A percentile compares a stretch with the other conserved stretches of the same genome.
These are phyloP conservation scores for Myrmecobius fasciatus DNA, from an alignment of 2,113 vertebrate species.

Conservation along the genomic window DNA sequence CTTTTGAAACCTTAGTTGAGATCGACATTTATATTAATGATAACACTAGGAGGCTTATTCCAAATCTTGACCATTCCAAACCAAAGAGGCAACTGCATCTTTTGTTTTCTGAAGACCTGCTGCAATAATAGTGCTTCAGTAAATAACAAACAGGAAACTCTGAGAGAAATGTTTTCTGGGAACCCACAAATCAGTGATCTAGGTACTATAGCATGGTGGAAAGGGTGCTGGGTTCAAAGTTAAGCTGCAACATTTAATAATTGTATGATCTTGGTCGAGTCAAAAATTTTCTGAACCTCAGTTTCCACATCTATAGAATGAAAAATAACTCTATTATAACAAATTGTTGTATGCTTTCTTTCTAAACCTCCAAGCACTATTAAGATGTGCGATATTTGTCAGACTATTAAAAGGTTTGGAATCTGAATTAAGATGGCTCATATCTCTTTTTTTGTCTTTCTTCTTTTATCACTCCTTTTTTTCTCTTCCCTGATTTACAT, in stretches of 20 bases:
- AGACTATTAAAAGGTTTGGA: not conserved
- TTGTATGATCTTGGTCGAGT: not conserved
- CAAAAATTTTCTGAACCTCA: not conserved
- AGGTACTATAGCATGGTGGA: not conserved
- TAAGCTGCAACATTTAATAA: not conserved
- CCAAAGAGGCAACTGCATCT: conserved; percentile 62
- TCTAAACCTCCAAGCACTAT: not conserved
- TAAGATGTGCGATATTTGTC: not conserved
- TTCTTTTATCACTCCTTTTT: not conserved
- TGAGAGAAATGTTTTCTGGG: not conserved
- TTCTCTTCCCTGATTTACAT: not conserved
- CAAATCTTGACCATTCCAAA: conserved; percentile 63
- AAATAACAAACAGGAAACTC: not conserved
- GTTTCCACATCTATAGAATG: not conserved
- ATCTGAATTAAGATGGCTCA: not conserved
- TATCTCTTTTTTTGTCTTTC: not conserved
- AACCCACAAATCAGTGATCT: not conserved
- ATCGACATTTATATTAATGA: conserved; percentile 74
- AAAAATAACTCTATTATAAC: not conserved
- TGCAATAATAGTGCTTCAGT: not conserved
- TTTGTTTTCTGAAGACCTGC: conserved; percentile 60
- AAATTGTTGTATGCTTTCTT: not conserved
- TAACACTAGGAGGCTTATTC: conserved; percentile 65
- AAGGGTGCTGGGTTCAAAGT: not conserved
- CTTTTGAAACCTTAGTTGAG: conserved; percentile 58